Conservation (phyloP, 2,113 vertebrate genomes). For the Microcebus tavaratra region DNA sequence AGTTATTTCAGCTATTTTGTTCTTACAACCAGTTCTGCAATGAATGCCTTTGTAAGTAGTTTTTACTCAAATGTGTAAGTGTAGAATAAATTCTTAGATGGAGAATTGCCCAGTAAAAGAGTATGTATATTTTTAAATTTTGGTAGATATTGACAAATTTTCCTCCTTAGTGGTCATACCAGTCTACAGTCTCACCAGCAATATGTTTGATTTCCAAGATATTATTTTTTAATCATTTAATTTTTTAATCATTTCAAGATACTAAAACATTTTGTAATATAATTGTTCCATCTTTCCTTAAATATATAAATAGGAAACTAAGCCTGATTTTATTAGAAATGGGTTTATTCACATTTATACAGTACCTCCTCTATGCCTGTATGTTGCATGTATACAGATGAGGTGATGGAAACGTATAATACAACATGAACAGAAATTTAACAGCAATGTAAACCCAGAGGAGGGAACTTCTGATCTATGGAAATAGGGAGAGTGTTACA, state of each 20-base stretch:
- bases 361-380: not conserved
- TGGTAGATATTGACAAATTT: not conserved
- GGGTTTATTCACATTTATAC: not conserved
- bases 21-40: not conserved
- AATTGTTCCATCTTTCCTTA: constrained; percentile 32
- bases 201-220: not conserved
- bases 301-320: not conserved
- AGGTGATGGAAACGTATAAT: not conserved
- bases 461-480: not conserved
- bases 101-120: not conserved
- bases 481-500: not conserved
- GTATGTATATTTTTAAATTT: not conserved
- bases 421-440: not conserved
- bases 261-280: not conserved
- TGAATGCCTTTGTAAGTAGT: not conserved
- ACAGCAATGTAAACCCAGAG: not conserved
- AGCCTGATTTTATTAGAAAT: not conserved
- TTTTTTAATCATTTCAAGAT: not conserved
- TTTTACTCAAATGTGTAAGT: not conserved
- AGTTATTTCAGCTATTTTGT: not conserved
- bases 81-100: constrained; percentile 27
- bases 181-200: not conserved
- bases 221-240: not conserved
- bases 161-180: not conserved
- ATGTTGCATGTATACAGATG: not conserved